Percentiles rank a stretch among this genome's conserved stretches.
Conservation (phyloP, 1,140 invertebrate species). For the Papilio machaon region DNA sequence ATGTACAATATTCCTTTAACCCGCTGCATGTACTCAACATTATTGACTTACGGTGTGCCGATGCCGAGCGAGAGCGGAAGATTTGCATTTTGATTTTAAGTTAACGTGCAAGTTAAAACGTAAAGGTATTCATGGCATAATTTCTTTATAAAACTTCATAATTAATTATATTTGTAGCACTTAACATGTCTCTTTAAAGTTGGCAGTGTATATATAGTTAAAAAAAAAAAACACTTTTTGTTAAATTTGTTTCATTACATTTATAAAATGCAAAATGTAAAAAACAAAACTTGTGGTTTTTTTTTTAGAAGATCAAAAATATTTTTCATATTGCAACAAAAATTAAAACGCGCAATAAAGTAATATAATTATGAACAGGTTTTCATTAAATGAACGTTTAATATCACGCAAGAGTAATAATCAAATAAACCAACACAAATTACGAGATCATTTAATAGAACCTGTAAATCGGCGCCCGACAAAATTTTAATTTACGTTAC, state of each 20-base stretch:
- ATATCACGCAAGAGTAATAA: slow-evolving; percentile 10
- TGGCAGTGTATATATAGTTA: too few species aligned
- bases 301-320: background rate
- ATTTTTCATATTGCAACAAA: background rate
- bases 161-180: background rate
- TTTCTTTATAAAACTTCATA: background rate
- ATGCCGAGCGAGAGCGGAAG: slow-evolving; percentile 21
- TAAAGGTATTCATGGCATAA: background rate
- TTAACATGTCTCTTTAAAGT: too few species aligned
- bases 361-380: slow-evolving; percentile 2
- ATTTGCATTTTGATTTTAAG: slow-evolving; percentile 23
- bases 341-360: background rate
- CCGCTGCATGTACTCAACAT: slow-evolving; percentile 18
- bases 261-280: too few species aligned
- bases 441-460: slow-evolving; percentile 9
- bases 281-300: too few species aligned
- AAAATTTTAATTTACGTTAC: slow-evolving; percentile 1
- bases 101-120: slow-evolving; percentile 14
- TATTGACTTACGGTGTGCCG: slow-evolving; percentile 16
- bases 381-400: slow-evolving; percentile 12
- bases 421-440: slow-evolving; percentile 1
- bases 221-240: too few species aligned
- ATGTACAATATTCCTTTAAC: slow-evolving; percentile 15
- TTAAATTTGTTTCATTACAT: too few species aligned
- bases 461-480: background rate